These are phyloP conservation scores for Tribolium castaneum DNA, from an alignment of 1,140 invertebrate genomes.

Conservation along the genomic window DNA sequence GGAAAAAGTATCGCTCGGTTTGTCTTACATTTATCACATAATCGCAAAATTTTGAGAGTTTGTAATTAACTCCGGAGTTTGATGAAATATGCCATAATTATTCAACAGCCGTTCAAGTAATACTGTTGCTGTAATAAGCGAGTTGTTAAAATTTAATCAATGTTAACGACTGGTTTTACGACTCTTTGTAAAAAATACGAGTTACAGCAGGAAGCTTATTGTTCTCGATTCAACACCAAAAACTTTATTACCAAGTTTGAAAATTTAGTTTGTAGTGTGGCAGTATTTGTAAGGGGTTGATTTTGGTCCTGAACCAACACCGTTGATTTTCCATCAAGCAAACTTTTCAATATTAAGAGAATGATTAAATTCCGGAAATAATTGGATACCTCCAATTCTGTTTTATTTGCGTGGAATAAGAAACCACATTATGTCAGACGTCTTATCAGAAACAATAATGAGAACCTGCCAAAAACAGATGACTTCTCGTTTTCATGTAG, in stretches of 20 bases:
- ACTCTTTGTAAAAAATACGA: background rate
- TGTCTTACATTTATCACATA: background rate
- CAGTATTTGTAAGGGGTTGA: background rate
- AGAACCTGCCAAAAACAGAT: background rate
- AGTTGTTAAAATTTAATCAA: conserved; percentile 32
- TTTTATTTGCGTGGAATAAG: background rate
- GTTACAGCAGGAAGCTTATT: background rate
- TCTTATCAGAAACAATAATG: background rate
- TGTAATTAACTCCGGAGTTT: background rate
- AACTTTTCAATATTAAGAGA: background rate
- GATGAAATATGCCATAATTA: background rate
- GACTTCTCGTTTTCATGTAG: background rate
- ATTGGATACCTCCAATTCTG: background rate
- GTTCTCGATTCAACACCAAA: background rate
- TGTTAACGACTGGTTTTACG: conserved; percentile 8
- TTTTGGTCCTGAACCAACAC: background rate
- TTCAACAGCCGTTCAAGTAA: background rate
- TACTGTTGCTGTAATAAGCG: background rate
- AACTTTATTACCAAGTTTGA: background rate
- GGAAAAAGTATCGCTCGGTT: background rate
- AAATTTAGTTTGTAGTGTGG: conserved; percentile 2
- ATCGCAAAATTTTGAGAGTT: background rate
- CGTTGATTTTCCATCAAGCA: background rate
- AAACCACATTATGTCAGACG: background rate
- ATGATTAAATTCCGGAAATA: background rate